Conservation (phyloP, 2,113 vertebrate species). For the Dermatemys mawii region DNA sequence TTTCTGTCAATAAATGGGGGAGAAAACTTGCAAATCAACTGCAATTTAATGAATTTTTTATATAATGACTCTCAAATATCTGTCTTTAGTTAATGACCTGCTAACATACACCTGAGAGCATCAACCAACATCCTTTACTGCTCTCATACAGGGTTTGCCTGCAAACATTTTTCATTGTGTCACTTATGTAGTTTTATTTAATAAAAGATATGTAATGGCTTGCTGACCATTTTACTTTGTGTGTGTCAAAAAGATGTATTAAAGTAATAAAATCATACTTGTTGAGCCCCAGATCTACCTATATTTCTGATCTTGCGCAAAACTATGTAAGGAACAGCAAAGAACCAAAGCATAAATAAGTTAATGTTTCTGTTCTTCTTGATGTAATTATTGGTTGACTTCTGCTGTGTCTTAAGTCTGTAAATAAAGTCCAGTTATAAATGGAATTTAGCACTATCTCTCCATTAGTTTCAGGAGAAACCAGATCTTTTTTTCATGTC, state of each 20-base stretch:
- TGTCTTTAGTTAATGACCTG: not conserved
- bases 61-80: not conserved
- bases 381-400: not conserved
- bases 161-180: constrained; percentile 21
- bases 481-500: not conserved
- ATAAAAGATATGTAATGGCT: constrained; percentile 14
- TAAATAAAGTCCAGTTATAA: not conserved
- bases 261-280: constrained; percentile 51
- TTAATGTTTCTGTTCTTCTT: constrained; percentile 35
- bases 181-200: constrained; percentile 48
- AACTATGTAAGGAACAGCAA: not conserved
- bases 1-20: not conserved
- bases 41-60: not conserved
- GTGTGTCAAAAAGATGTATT: constrained; percentile 21
- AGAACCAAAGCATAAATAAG: constrained; percentile 7
- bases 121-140: not conserved
- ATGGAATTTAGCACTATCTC: not conserved
- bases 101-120: not conserved
- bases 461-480: not conserved
- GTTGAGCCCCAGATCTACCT: not conserved
- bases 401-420: not conserved
- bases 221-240: constrained; percentile 1
- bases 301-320: not conserved
- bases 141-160: not conserved
- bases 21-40: not conserved